Evolutionary conservation across 2,888 invertebrate species (phyloP).

Genomic region (Pyrgus malvae): DNA sequence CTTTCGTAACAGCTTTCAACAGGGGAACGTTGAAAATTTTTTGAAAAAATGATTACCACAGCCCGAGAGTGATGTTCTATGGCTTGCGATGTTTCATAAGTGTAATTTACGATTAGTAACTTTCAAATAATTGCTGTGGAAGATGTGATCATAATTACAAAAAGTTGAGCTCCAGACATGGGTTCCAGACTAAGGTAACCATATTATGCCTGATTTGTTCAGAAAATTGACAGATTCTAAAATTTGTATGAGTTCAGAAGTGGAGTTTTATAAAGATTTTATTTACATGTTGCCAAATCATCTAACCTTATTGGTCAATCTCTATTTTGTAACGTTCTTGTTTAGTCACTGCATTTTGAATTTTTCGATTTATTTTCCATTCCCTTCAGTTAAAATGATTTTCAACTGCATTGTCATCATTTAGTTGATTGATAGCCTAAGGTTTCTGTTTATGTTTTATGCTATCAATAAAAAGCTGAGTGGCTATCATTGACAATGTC

Average conservation of each 20-base stretch:
- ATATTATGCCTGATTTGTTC: not conserved
- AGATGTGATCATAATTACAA: slow-evolving; percentile 56
- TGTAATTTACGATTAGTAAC: slow-evolving; percentile 42
- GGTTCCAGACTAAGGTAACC: slow-evolving; percentile 74
- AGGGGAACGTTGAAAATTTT: slow-evolving; percentile 11
- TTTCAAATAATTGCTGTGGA: slow-evolving; percentile 39
- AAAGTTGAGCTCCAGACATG: slow-evolving; percentile 61
- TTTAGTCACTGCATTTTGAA: slow-evolving; percentile 41
- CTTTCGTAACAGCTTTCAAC: slow-evolving; percentile 3
- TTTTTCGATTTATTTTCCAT: slow-evolving; percentile 28
- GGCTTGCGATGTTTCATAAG: slow-evolving; percentile 64
- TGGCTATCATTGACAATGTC: too few relatives aligned
- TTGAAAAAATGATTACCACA: slow-evolving; percentile 46
- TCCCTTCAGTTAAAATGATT: slow-evolving; percentile 27
- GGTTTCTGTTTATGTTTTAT: too few relatives aligned
- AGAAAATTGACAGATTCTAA: too few relatives aligned
- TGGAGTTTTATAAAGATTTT: not conserved
- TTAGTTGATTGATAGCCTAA: too few relatives aligned
- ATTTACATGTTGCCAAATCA: slow-evolving; percentile 33
- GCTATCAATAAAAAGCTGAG: too few relatives aligned
- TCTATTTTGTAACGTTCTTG: slow-evolving; percentile 14
- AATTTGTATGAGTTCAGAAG: not conserved
- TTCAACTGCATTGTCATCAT: too few relatives aligned
- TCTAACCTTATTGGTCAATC: slow-evolving; percentile 28
- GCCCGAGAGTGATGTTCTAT: slow-evolving; percentile 53